phyloP scores from a whole-genome alignment of 2,888 invertebrate species.

The Mycogona germanica region DNA sequence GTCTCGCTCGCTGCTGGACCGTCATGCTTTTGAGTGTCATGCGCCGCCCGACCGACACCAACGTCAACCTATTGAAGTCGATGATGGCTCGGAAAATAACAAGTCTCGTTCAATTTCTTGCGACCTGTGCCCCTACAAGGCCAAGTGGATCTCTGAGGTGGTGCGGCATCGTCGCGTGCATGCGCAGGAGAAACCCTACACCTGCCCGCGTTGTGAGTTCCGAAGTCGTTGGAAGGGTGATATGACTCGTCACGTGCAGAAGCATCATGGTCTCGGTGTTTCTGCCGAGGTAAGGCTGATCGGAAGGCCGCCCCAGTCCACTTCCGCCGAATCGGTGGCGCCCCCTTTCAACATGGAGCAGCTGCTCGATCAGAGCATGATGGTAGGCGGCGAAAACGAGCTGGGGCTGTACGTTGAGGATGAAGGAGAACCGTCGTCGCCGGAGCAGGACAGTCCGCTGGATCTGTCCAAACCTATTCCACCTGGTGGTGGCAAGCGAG shows the following conservation, averaged over 20 bases:
- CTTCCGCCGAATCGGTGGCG: neutral
- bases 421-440: neutral
- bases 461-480: neutral
- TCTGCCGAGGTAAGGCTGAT: neutral
- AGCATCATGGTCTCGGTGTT: slow-evolving; percentile 7
- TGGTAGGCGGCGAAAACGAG: slow-evolving; percentile 14
- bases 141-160: slow-evolving; percentile 67
- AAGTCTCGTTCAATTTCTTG: slow-evolving; percentile 17
- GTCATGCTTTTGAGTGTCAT: slow-evolving; percentile 8
- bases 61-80: neutral
- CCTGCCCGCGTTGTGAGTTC: slow-evolving; percentile 17
- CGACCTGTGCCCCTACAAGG: slow-evolving; percentile 40
- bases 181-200: slow-evolving; percentile 20
- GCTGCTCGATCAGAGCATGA: slow-evolving; percentile 15
- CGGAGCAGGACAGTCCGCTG: slow-evolving; percentile 3
- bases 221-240: slow-evolving; percentile 21
- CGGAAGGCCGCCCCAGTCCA: neutral
- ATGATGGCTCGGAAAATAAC: neutral
- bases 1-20: neutral
- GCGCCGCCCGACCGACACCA: neutral
- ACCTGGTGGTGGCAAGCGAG: neutral
- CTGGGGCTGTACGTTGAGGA: slow-evolving; percentile 1
- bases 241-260: slow-evolving; percentile 18
- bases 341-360: slow-evolving; percentile 6
- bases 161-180: slow-evolving; percentile 56